phyloP scores from a whole-genome alignment of 2,888 invertebrate species.

The Mythimna loreyi region DNA sequence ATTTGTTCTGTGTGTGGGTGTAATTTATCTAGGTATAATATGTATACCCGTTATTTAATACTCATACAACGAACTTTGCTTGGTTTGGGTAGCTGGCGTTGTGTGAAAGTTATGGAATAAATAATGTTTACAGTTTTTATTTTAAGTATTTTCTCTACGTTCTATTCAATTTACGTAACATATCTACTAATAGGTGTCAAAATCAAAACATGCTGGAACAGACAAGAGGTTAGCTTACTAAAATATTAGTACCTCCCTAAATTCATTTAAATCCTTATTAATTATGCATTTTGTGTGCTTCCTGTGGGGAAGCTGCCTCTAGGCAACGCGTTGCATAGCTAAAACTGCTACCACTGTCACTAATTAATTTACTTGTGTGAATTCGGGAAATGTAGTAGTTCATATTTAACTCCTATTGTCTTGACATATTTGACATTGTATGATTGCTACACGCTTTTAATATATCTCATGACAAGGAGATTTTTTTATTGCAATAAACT shows the following conservation, averaged over 20 bases:
- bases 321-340: not conserved
- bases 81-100: no score
- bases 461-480: no score
- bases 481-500: no score
- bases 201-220: not conserved
- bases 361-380: slow-evolving; percentile 6
- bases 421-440: no score
- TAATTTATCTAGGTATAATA: no score
- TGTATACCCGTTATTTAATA: no score
- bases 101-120: no score
- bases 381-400: not conserved
- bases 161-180: not conserved
- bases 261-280: not conserved
- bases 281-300: slow-evolving; percentile 9
- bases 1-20: no score
- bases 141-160: not conserved
- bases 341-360: slow-evolving; percentile 11
- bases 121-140: no score
- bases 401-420: not conserved
- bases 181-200: not conserved
- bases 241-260: not conserved
- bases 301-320: not conserved
- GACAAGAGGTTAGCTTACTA: no score
- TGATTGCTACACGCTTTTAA: no score
- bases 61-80: no score